Evolutionary conservation across 2,888 invertebrate genomes (phyloP).

Genomic region (Ametastegia equiseti): DNA sequence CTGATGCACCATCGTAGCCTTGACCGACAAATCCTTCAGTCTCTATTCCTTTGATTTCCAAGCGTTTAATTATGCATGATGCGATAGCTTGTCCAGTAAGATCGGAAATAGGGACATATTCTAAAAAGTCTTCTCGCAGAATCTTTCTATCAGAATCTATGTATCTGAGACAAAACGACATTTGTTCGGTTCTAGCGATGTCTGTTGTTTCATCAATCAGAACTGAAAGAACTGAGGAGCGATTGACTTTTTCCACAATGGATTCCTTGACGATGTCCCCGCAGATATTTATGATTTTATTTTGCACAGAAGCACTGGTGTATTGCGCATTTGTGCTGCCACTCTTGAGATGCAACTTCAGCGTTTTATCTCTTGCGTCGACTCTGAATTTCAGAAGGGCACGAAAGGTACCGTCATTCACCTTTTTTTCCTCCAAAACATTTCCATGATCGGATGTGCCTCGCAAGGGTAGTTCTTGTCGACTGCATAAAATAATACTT

Average conservation of each 20-base stretch:
- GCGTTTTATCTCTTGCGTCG: conserved; percentile 59
- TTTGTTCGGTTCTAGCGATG: conserved; percentile 60
- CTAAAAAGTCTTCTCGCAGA: conserved; percentile 37
- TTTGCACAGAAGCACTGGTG: conserved; percentile 64
- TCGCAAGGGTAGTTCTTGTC: too few relatives aligned
- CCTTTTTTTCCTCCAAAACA: too few relatives aligned
- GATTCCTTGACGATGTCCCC: conserved; percentile 59
- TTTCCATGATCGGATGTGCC: too few relatives aligned
- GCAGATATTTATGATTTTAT: conserved; percentile 64
- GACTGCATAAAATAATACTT: too few relatives aligned
- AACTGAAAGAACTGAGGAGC: conserved; percentile 57
- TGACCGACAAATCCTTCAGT: conserved; percentile 50
- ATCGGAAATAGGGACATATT: neutral
- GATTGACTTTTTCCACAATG: conserved; percentile 60
- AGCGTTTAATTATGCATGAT: neutral
- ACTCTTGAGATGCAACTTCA: conserved; percentile 62
- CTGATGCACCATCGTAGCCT: conserved; percentile 55
- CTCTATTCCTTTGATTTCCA: conserved; percentile 45
- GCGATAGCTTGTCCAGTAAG: conserved; percentile 12
- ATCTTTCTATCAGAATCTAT: neutral
- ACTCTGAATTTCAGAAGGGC: too few relatives aligned
- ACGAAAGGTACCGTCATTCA: too few relatives aligned
- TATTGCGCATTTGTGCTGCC: conserved; percentile 63
- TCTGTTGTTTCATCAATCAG: conserved; percentile 62
- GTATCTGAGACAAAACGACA: conserved; percentile 41